These are phyloP conservation scores for Aphidius gifuensis DNA, from an alignment of 1,140 invertebrate species.

Conservation along the genomic window DNA sequence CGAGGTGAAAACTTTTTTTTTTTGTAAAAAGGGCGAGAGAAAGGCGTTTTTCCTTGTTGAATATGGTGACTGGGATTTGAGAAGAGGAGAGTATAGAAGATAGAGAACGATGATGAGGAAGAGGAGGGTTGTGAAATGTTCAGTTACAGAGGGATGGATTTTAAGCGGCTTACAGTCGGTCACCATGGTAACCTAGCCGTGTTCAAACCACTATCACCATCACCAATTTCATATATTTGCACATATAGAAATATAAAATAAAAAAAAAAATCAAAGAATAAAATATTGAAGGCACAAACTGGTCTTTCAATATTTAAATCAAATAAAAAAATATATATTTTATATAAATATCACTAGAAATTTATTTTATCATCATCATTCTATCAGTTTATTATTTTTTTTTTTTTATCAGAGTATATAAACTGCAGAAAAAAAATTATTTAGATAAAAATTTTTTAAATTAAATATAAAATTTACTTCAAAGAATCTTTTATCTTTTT, in stretches of 20 bases:
- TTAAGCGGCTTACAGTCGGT: constrained; percentile 51
- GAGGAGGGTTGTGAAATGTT: constrained; percentile 17
- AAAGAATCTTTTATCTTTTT: too few species aligned
- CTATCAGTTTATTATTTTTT: too few species aligned
- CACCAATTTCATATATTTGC: too few species aligned
- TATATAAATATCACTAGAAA: too few species aligned
- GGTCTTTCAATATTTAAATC: constrained; percentile 11
- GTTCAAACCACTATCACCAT: constrained; percentile 29
- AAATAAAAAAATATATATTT: not conserved
- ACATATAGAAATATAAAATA: constrained; percentile 28
- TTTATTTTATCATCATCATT: too few species aligned
- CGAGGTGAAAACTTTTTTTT: not conserved
- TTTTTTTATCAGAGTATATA: too few species aligned
- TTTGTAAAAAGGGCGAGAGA: too few species aligned
- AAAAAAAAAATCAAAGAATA: constrained; percentile 22
- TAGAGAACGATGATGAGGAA: constrained; percentile 16
- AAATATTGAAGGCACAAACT: constrained; percentile 17
- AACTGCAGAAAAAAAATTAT: too few species aligned
- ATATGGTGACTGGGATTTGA: constrained; percentile 6
- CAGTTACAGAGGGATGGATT: constrained; percentile 32
- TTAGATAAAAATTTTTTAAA: too few species aligned
- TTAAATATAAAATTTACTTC: too few species aligned
- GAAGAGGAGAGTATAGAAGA: constrained; percentile 9
- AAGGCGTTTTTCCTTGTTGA: not conserved
- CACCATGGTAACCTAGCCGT: constrained; percentile 43